A percentile compares a stretch with the other conserved stretches of the same genome.
Evolutionary conservation across 37 sponge, comb jelly and placozoan species (phyloP).

Genomic region (Chondrilla cf. caribensis): DNA sequence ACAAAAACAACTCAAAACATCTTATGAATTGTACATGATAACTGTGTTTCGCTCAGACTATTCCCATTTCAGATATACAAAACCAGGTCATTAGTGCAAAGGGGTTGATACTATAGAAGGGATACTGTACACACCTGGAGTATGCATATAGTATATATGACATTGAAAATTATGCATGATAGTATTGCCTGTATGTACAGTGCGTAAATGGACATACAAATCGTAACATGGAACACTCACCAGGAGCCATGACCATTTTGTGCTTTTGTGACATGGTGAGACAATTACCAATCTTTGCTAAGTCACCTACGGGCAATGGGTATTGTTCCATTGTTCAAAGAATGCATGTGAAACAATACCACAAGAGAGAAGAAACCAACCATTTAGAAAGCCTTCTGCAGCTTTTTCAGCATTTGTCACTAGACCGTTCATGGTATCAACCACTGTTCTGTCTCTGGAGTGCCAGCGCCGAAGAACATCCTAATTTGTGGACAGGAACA

Average conservation of each 20-base stretch:
- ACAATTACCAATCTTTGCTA: constrained; percentile 59
- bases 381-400: constrained; percentile 45
- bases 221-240: too few relatives aligned
- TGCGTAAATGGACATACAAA: too few relatives aligned
- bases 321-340: background rate
- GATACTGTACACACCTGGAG: too few relatives aligned
- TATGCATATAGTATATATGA: background rate
- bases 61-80: too few relatives aligned
- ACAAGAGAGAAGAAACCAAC: constrained; percentile 2
- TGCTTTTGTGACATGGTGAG: constrained; percentile 45
- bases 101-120: background rate
- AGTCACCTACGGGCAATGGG: constrained; percentile 39
- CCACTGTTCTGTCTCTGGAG: constrained; percentile 49
- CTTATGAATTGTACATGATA: too few relatives aligned
- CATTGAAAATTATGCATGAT: background rate
- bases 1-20: too few relatives aligned
- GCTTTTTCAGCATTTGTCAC: constrained; percentile 43
- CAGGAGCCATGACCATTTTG: constrained; percentile 83
- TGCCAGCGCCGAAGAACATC: constrained; percentile 87
- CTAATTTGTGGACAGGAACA: constrained; percentile 20
- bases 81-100: constrained; percentile 32
- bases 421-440: constrained; percentile 55
- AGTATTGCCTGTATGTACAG: background rate
- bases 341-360: background rate
- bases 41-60: too few relatives aligned